phyloP scores from a whole-genome alignment of 2,797 vertebrate species.

The Lepilemur septentrionalis region DNA sequence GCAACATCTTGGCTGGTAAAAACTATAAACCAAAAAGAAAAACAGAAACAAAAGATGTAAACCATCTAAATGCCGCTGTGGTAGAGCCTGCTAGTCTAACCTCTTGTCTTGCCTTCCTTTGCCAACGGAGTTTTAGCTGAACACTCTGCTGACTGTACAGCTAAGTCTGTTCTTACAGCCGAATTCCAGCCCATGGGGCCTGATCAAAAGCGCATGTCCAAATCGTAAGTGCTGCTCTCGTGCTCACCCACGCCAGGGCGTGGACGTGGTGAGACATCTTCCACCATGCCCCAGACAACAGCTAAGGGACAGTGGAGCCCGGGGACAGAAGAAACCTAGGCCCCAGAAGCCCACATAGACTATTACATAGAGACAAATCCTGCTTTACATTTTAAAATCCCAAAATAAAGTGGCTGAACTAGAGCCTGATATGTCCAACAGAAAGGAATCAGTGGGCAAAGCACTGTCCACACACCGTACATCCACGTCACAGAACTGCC shows the following conservation, averaged over 20 bases:
- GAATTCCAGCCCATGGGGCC: not conserved
- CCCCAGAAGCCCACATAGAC: too few relatives aligned
- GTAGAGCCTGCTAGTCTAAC: not conserved
- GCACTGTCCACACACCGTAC: accelerated
- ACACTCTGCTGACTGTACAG: not conserved
- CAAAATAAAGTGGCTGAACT: not conserved
- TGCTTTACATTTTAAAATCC: not conserved
- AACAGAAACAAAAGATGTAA: not conserved
- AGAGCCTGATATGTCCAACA: accelerated
- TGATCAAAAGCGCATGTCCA: not conserved
- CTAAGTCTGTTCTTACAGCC: not conserved
- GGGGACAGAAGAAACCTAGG: not conserved
- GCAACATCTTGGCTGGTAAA: not conserved
- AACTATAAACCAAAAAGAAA: too few relatives aligned
- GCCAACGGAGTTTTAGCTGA: too few relatives aligned
- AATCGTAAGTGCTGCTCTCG: not conserved
- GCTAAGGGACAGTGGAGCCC: not conserved
- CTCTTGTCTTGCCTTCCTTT: too few relatives aligned
- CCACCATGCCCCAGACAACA: not conserved
- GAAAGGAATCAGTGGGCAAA: not conserved
- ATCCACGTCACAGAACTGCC: accelerated
- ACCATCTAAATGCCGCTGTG: not conserved
- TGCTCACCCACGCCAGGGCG: not conserved
- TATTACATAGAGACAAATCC: not conserved
- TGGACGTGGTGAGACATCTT: not conserved